phyloP scores from a whole-genome alignment of 1,140 invertebrate species.

The Drosophila insularis region DNA sequence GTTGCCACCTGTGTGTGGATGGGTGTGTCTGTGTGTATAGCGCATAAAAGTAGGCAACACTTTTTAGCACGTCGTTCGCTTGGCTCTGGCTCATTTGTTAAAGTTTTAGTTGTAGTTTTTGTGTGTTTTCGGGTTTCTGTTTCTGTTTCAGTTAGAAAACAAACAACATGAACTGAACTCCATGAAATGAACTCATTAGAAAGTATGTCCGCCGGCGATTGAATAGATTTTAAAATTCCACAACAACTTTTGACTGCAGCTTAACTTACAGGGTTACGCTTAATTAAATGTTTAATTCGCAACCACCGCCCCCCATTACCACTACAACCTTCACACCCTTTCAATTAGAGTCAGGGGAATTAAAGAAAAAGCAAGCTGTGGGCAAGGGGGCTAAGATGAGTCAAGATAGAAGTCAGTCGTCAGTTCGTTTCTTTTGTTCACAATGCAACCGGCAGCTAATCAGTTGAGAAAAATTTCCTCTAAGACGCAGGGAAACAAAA shows the following conservation, averaged over 20 bases:
- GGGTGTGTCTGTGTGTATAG: background rate
- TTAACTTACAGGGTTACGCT: constrained; percentile 61
- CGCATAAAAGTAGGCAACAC: constrained; percentile 29
- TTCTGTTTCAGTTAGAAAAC: constrained; percentile 3
- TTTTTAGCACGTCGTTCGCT: constrained; percentile 46
- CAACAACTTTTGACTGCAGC: constrained; percentile 65
- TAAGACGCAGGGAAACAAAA: constrained; percentile 54
- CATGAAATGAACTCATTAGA: constrained; percentile 57
- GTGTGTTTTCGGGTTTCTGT: background rate
- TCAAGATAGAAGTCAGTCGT: constrained; percentile 11
- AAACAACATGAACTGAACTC: constrained; percentile 5
- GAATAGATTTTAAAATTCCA: constrained; percentile 61
- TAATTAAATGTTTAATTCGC: constrained; percentile 70
- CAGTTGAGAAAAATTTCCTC: constrained; percentile 71
- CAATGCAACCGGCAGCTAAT: constrained; percentile 70
- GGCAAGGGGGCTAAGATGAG: background rate
- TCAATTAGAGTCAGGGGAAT: constrained; percentile 25
- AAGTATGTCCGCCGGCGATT: constrained; percentile 58
- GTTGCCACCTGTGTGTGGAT: background rate
- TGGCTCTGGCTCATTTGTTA: constrained; percentile 46
- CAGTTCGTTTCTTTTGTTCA: constrained; percentile 42
- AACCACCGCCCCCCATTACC: background rate
- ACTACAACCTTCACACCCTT: background rate
- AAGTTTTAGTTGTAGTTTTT: constrained; percentile 13
- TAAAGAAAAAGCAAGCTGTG: constrained; percentile 42